Evolutionary conservation across 2,888 invertebrate species (phyloP).

Genomic region (Limnephilus lunatus): DNA sequence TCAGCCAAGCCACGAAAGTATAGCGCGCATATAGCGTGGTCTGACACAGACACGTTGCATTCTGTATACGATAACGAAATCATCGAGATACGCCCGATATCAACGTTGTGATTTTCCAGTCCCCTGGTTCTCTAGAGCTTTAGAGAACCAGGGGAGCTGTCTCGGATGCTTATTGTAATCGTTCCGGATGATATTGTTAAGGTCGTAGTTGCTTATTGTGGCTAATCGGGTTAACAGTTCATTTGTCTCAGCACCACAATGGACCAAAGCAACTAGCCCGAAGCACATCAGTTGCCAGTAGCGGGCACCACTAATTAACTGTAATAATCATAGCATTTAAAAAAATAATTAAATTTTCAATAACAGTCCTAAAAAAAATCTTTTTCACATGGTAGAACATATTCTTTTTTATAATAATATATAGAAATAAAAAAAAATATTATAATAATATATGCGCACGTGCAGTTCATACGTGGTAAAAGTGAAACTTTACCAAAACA

Average conservation of each 20-base stretch:
- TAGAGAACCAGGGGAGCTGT: too few species aligned
- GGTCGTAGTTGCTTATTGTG: conserved; percentile 12
- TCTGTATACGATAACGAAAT: neutral
- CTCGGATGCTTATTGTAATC: neutral
- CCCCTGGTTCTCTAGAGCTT: neutral
- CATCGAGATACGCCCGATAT: neutral
- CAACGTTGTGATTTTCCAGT: neutral
- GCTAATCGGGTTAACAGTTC: conserved; percentile 43
- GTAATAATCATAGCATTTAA: too few species aligned
- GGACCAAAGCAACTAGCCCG: neutral
- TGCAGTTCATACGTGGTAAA: too few species aligned
- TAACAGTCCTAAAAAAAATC: too few species aligned
- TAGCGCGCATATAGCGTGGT: too few species aligned
- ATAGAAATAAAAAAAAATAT: too few species aligned
- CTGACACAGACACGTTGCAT: neutral
- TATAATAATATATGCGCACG: too few species aligned
- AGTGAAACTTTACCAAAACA: too few species aligned
- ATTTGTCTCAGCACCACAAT: conserved; percentile 13
- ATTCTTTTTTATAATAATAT: too few species aligned
- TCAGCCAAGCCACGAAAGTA: too few species aligned
- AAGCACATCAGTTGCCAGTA: neutral
- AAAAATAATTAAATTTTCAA: too few species aligned
- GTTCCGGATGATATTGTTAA: neutral
- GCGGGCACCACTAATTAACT: neutral
- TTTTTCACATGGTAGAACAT: too few species aligned